Evolutionary conservation across 2,888 invertebrate genomes (phyloP).

Genomic region (Hirtodrosophila trivittata): DNA sequence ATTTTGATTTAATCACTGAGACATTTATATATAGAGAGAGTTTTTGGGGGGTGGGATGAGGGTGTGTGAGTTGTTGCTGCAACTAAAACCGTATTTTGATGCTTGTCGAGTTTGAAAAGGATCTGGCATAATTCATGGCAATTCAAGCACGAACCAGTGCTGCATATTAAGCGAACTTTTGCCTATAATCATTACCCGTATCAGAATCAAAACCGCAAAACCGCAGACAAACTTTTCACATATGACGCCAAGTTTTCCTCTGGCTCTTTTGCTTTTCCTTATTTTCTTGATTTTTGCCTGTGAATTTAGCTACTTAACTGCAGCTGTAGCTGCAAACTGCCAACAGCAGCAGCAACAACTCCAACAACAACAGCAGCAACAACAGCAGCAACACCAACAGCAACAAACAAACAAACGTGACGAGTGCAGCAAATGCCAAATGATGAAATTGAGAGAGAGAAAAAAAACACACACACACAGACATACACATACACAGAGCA

Average conservation of each 20-base stretch:
- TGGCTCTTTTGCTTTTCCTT: constrained; percentile 10
- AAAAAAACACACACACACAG: constrained; percentile 19
- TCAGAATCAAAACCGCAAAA: constrained; percentile 61
- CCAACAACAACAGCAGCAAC: too few relatives aligned
- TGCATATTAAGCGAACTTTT: constrained; percentile 60
- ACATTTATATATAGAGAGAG: too few relatives aligned
- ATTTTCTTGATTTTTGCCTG: constrained; percentile 26
- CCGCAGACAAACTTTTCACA: constrained; percentile 75
- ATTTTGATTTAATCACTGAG: too few relatives aligned
- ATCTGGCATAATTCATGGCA: constrained; percentile 51
- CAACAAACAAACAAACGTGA: constrained; percentile 60
- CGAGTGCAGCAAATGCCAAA: constrained; percentile 62
- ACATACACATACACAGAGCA: constrained; percentile 9
- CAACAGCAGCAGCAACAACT: constrained; percentile 23
- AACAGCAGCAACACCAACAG: constrained; percentile 26
- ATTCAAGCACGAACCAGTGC: constrained; percentile 19
- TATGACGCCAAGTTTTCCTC: constrained; percentile 71
- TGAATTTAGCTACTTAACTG: constrained; percentile 71
- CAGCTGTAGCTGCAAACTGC: constrained; percentile 47
- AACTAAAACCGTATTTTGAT: constrained; percentile 25
- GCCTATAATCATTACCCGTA: constrained; percentile 71
- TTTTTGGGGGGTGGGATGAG: too few relatives aligned
- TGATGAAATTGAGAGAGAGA: constrained; percentile 47
- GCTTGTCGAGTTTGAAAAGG: constrained; percentile 9
- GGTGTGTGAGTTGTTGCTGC: constrained; percentile 18